Percentiles rank a stretch among this genome's conserved stretches.
phyloP scores from a whole-genome alignment of 2,888 invertebrate species.

The Tetragonisca angustula region DNA sequence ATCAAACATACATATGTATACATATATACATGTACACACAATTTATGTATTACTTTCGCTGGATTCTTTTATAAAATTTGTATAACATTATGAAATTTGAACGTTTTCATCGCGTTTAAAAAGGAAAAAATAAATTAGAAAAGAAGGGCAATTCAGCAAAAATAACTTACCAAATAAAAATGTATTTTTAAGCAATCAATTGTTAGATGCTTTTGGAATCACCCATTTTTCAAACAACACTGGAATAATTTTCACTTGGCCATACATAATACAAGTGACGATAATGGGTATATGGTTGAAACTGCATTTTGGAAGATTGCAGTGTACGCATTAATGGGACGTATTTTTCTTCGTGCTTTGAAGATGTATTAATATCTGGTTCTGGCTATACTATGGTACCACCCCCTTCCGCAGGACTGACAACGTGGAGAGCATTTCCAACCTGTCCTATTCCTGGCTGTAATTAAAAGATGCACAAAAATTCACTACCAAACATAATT shows the following conservation, averaged over 20 bases:
- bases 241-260: slow-evolving; percentile 72
- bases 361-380: slow-evolving; percentile 54
- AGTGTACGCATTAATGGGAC: slow-evolving; percentile 58
- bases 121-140: slow-evolving; percentile 16
- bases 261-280: slow-evolving; percentile 72
- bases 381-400: slow-evolving; percentile 81
- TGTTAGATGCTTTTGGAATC: slow-evolving; percentile 47
- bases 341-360: slow-evolving; percentile 57
- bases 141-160: slow-evolving; percentile 33
- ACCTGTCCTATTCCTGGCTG: slow-evolving; percentile 80
- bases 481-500: slow-evolving; percentile 36
- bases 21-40: slow-evolving; percentile 57
- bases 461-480: slow-evolving; percentile 49
- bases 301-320: slow-evolving; percentile 61
- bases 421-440: slow-evolving; percentile 76
- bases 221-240: slow-evolving; percentile 55
- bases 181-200: slow-evolving; percentile 49
- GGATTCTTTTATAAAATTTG: slow-evolving; percentile 41
- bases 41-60: slow-evolving; percentile 45
- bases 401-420: slow-evolving; percentile 79
- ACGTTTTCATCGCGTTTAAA: slow-evolving; percentile 14
- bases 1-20: slow-evolving; percentile 50
- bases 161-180: slow-evolving; percentile 58
- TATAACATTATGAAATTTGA: slow-evolving; percentile 31
- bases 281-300: slow-evolving; percentile 63